Evolutionary conservation across 2,797 vertebrate genomes (phyloP).

Genomic region (Sebastes itinus): DNA sequence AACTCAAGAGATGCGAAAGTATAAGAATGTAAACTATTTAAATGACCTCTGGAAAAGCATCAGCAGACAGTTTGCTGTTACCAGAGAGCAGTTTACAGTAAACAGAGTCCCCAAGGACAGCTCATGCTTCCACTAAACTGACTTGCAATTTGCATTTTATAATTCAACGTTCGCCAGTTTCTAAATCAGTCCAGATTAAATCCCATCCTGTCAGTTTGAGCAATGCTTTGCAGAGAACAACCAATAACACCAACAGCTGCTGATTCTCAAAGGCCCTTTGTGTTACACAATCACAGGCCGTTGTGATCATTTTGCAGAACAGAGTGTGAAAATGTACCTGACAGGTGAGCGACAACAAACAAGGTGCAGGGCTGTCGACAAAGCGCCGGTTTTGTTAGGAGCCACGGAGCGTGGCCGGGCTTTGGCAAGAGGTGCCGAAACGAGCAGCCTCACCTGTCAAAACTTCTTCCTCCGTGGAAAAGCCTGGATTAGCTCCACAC

Average conservation of each 20-base stretch:
- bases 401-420: slow-evolving; percentile 34
- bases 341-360: slow-evolving; percentile 26
- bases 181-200: neutral
- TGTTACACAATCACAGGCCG: slow-evolving; percentile 1
- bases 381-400: slow-evolving; percentile 41
- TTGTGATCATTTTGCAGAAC: slow-evolving; percentile 1
- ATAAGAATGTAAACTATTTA: neutral
- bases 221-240: neutral
- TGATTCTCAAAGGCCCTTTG: slow-evolving; percentile 19
- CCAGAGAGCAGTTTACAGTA: neutral
- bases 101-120: neutral
- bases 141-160: neutral
- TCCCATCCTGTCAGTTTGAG: neutral
- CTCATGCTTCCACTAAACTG: neutral
- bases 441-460: slow-evolving; percentile 54
- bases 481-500: slow-evolving; percentile 28
- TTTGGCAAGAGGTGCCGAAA: slow-evolving; percentile 18
- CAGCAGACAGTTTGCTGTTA: neutral
- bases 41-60: neutral
- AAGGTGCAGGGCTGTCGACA: neutral
- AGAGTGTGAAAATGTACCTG: slow-evolving; percentile 23
- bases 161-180: neutral
- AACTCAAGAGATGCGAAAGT: too few species aligned
- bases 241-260: slow-evolving; percentile 10
- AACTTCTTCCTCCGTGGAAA: slow-evolving; percentile 36